These are phyloP conservation scores for Bombus terrestris DNA, from an alignment of 1,140 invertebrate species.

Conservation along the genomic window DNA sequence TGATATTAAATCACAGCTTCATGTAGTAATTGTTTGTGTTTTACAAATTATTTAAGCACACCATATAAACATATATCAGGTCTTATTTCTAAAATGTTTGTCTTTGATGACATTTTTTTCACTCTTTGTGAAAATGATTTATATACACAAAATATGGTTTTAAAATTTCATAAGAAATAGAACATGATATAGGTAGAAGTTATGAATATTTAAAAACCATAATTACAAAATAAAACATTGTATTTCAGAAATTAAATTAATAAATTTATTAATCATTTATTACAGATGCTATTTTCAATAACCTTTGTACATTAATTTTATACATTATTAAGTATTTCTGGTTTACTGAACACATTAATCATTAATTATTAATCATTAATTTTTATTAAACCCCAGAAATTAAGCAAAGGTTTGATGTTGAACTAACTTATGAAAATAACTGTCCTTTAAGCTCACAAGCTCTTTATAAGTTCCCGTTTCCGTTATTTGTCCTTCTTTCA, in stretches of 20 bases:
- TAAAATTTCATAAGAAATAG: background rate
- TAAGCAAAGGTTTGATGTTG: conserved; percentile 86
- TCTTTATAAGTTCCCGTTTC: conserved; percentile 92
- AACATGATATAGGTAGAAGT: background rate
- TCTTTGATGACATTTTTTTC: background rate
- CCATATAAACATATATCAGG: background rate
- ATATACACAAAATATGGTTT: background rate
- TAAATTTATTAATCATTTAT: conserved; percentile 54
- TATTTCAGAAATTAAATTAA: conserved; percentile 45
- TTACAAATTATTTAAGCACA: conserved; percentile 6
- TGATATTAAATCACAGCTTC: background rate
- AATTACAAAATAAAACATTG: conserved; percentile 36
- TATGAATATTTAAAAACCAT: conserved; percentile 1
- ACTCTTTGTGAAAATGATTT: conserved; percentile 15
- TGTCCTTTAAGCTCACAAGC: conserved; percentile 84
- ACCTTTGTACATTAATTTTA: background rate
- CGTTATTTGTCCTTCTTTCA: conserved; percentile 90
- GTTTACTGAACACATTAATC: background rate
- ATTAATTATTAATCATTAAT: background rate
- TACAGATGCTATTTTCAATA: conserved; percentile 37
- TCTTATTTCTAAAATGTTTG: background rate
- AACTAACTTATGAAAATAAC: conserved; percentile 86
- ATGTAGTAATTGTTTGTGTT: background rate
- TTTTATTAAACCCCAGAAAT: background rate
- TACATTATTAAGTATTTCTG: background rate